These are phyloP conservation scores for Mesorhabditis spiculigera DNA, from an alignment of 2,888 invertebrate species.

Conservation along the genomic window DNA sequence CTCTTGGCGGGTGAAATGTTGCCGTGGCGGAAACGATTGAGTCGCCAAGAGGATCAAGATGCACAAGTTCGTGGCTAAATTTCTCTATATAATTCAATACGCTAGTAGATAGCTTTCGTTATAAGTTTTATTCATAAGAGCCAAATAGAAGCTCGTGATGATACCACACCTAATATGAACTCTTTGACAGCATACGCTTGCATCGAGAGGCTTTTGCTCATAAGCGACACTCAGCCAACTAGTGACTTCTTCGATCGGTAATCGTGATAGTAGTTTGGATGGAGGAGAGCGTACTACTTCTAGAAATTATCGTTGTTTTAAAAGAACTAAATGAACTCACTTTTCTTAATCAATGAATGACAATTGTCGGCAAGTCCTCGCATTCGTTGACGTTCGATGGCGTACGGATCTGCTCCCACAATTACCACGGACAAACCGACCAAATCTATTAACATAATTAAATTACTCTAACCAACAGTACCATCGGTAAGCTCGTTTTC, in stretches of 20 bases:
- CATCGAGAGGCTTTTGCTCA: constrained; percentile 24
- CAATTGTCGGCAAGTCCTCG: constrained; percentile 51
- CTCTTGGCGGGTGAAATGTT: constrained; percentile 30
- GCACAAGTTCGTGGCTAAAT: constrained; percentile 35
- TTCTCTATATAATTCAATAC: not conserved
- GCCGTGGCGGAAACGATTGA: constrained; percentile 42
- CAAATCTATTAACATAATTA: constrained; percentile 33
- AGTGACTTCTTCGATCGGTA: constrained; percentile 43
- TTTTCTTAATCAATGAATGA: constrained; percentile 47
- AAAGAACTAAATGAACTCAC: constrained; percentile 19
- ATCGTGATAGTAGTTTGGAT: constrained; percentile 29
- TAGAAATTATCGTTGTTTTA: constrained; percentile 12
- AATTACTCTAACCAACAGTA: constrained; percentile 12
- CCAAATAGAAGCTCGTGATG: not conserved
- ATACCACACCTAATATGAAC: constrained; percentile 36
- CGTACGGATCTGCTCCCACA: constrained; percentile 49
- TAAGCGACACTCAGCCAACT: constrained; percentile 47
- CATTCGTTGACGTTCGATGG: constrained; percentile 51
- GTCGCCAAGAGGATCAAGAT: constrained; percentile 46
- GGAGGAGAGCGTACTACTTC: constrained; percentile 29
- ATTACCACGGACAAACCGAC: constrained; percentile 50
- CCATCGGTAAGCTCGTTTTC: constrained; percentile 44
- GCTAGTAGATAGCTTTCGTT: not conserved
- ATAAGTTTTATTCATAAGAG: not conserved
- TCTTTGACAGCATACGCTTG: constrained; percentile 44